phyloP scores from a whole-genome alignment of 2,113 vertebrate species.

The Pseudopodoces humilis region DNA sequence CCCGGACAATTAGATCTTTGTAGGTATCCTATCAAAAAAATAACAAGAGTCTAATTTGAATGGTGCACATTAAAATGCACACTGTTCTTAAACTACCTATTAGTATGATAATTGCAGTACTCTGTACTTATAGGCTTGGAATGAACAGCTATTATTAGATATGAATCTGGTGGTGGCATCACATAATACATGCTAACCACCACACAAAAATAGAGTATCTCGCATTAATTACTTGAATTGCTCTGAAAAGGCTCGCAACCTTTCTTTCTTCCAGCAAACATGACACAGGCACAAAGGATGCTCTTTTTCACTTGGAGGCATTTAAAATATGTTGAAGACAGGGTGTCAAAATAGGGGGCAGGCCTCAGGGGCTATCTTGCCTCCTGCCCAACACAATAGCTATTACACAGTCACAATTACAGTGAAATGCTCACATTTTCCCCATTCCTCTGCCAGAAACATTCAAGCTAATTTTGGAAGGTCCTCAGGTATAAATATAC shows the following conservation, averaged over 20 bases:
- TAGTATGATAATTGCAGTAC: slow-evolving; percentile 23
- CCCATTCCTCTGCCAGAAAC: not conserved
- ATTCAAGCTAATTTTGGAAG: not conserved
- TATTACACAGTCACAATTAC: not conserved
- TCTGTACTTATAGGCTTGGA: not conserved
- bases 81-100: not conserved
- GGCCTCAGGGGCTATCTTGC: not conserved
- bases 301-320: not conserved
- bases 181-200: not conserved
- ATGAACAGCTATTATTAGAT: slow-evolving; percentile 27
- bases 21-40: not conserved
- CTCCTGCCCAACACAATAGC: not conserved
- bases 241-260: not conserved
- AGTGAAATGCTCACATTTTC: not conserved
- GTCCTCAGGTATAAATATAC: not conserved
- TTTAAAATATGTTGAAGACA: not conserved
- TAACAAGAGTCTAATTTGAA: not conserved
- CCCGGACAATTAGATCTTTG: not conserved
- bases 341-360: not conserved
- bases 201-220: not conserved
- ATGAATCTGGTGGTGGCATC: not conserved
- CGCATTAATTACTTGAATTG: not conserved
- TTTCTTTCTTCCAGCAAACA: not conserved
- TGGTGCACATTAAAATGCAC: not conserved
- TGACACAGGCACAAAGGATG: not conserved